Conservation (phyloP, 1,140 invertebrate genomes). For the Anastrepha ludens region DNA sequence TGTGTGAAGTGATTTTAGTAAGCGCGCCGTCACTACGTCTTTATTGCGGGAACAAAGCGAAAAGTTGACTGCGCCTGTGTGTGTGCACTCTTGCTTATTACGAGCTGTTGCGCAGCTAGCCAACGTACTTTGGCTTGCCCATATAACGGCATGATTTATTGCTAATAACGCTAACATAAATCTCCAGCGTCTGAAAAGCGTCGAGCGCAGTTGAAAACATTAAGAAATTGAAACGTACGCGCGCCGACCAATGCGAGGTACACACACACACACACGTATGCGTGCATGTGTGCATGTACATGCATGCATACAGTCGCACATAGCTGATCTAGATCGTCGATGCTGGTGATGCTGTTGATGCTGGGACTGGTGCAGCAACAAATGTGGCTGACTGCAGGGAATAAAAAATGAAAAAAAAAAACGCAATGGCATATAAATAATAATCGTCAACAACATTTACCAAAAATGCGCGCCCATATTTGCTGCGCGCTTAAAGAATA, state of each 20-base stretch:
- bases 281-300: background rate
- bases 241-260: background rate
- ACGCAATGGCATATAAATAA: background rate
- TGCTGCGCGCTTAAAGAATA: background rate
- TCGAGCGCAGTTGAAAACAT: slow-evolving; percentile 32
- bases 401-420: background rate
- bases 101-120: slow-evolving; percentile 8
- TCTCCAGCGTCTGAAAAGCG: background rate
- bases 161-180: slow-evolving; percentile 38
- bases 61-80: background rate
- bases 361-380: background rate
- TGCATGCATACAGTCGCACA: background rate
- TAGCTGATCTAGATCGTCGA: background rate
- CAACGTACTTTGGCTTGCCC: background rate
- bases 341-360: background rate
- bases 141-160: slow-evolving; percentile 49
- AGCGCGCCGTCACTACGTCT: background rate
- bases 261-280: background rate
- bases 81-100: background rate
- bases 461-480: background rate
- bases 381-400: background rate
- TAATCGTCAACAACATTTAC: background rate
- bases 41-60: background rate
- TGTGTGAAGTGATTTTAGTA: background rate
- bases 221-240: slow-evolving; percentile 9